Evolutionary conservation across 35 echinoderm and acorn worm genomes (phyloP).

Genomic region (Ptychodera flava): DNA sequence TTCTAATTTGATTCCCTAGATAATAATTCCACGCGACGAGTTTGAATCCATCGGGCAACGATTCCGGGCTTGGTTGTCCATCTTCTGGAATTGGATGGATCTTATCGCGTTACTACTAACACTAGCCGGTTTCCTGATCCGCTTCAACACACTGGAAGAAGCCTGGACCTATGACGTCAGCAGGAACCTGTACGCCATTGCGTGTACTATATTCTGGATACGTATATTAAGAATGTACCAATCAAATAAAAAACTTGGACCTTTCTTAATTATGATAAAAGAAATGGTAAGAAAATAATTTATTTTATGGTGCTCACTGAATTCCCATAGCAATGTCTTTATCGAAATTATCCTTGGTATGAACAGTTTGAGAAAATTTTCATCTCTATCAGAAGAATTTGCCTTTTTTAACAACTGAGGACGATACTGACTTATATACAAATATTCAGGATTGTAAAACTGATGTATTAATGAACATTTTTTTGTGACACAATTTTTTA

Average conservation of each 20-base stretch:
- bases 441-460: too few relatives aligned
- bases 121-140: neutral
- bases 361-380: too few relatives aligned
- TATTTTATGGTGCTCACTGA: too few relatives aligned
- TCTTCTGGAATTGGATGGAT: neutral
- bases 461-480: too few relatives aligned
- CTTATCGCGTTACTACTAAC: neutral
- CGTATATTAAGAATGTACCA: neutral
- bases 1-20: too few relatives aligned
- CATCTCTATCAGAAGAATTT: too few relatives aligned
- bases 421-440: too few relatives aligned
- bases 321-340: too few relatives aligned
- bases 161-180: neutral
- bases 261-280: neutral
- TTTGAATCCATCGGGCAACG: neutral
- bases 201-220: neutral
- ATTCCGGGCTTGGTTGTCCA: neutral
- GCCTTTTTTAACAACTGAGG: too few relatives aligned
- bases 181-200: neutral
- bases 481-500: too few relatives aligned
- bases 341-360: too few relatives aligned
- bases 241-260: neutral
- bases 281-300: neutral
- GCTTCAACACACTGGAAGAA: neutral
- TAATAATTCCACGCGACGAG: neutral